Evolutionary conservation across 92 coral and sea anemone species (phyloP), one percentile per base, ranked within the genome.

Genomic region (Umimayanthus chanpuru): DNA sequence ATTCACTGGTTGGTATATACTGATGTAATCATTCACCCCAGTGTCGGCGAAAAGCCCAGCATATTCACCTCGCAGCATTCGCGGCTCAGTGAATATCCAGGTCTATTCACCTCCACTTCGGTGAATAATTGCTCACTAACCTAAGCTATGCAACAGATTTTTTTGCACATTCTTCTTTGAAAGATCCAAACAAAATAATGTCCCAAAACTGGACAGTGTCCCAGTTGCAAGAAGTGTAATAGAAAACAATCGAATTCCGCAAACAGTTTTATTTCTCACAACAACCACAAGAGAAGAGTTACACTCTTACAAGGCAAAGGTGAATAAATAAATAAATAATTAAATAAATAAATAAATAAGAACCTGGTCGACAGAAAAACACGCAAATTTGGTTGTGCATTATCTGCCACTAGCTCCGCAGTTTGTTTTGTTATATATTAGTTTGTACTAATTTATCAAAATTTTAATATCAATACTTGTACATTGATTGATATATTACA

Each of bases 301-400:
- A 39, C 79, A 75, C 79, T 75, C 79, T 73, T 36, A 20, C 7
- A 39, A n/a, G 79, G 47, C 53, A 29, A 39, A 75, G 79, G 11
- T 39, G 68, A 23, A 9, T 18, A 38, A 75, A 43, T n/a, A 9
- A 36, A 36, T 11, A 47, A 71, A 15, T 36, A 40, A 36, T n/a
- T n/a, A n/a, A n/a, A n/a, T n/a, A n/a, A n/a, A n/a, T 9, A 30
- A 36, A 36, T 11, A 47, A 71, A 15, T 36, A 40, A 36, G n/a
- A 38, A 4, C 4, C 43, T 4, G 49, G 6, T 75, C 39, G 47
- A 39, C 79, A 75, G 53, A 16, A 61, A 61, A 61, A 61, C 68
- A 20, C 15, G 68, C 68, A 28, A 32, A 75, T 32, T 32, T 75
- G 2, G 14, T 73, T 1, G 14, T 21, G 6, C 79, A 75, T 11